Evolutionary conservation across 1,140 invertebrate species (phyloP).

Genomic region (Pseudomyrmex pallidus): DNA sequence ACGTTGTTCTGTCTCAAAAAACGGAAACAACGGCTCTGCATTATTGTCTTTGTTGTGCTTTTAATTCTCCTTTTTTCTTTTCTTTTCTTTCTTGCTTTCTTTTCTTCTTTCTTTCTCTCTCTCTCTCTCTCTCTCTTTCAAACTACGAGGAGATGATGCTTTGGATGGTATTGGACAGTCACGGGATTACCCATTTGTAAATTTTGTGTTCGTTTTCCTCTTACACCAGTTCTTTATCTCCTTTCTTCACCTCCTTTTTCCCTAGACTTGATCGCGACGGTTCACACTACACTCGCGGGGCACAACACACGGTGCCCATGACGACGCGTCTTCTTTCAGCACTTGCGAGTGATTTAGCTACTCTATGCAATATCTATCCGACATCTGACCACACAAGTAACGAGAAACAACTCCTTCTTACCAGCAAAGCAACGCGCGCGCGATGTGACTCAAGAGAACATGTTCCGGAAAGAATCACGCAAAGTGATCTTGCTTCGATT

Average conservation of each 20-base stretch:
- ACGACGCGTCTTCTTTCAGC: constrained; percentile 66
- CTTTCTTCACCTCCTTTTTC: background rate
- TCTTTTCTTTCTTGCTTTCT: background rate
- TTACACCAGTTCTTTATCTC: background rate
- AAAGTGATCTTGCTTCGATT: background rate
- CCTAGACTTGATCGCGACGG: constrained; percentile 19
- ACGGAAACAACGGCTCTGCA: constrained; percentile 75
- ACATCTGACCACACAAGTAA: constrained; percentile 42
- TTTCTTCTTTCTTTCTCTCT: background rate
- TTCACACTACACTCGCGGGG: constrained; percentile 72
- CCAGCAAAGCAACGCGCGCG: background rate
- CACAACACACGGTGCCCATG: constrained; percentile 80
- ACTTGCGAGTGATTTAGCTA: constrained; percentile 24
- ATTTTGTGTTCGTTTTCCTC: constrained; percentile 4
- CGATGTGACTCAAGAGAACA: background rate
- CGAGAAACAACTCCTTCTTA: background rate
- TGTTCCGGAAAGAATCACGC: background rate
- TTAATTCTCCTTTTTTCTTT: background rate
- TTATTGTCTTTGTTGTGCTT: constrained; percentile 65
- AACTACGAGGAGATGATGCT: constrained; percentile 23
- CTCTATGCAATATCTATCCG: constrained; percentile 32
- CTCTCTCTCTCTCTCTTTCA: background rate
- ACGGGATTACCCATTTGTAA: constrained; percentile 42
- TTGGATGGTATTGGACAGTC: constrained; percentile 21
- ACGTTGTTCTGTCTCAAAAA: constrained; percentile 70